These are phyloP conservation scores for Caenorhabditis sinica DNA, from an alignment of 2,888 invertebrate genomes.

Conservation along the genomic window DNA sequence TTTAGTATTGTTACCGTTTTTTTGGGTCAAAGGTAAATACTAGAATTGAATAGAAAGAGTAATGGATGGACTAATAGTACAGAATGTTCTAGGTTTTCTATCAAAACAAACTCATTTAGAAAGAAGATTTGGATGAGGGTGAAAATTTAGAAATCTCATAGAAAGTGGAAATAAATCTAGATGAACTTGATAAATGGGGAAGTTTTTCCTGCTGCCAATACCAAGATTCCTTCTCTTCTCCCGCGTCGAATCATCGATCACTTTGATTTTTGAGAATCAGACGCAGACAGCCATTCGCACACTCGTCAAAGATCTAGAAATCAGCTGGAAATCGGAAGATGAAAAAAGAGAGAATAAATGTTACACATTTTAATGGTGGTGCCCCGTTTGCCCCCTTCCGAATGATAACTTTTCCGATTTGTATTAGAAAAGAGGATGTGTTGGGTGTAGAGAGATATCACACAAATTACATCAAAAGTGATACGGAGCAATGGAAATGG, in stretches of 20 bases:
- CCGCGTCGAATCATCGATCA: constrained; percentile 5
- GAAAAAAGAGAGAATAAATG: not conserved
- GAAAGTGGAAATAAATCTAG: no score
- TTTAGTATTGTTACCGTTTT: no score
- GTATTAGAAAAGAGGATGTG: not conserved
- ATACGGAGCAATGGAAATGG: not conserved
- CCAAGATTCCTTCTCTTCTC: not conserved
- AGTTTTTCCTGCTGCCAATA: no score
- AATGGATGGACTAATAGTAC: not conserved
- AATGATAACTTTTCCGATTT: constrained; percentile 19
- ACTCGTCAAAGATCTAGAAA: constrained; percentile 4
- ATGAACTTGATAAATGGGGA: no score
- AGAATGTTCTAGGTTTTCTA: no score
- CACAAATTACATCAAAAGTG: not conserved
- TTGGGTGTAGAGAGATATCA: not conserved
- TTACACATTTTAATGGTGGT: constrained; percentile 5
- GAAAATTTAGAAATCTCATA: no score
- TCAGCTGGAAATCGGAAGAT: constrained; percentile 4
- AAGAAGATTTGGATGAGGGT: no score
- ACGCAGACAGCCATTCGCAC: constrained; percentile 7
- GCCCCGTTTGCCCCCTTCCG: not conserved
- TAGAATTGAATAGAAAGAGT: not conserved
- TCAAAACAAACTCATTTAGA: no score
- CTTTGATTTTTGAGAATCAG: not conserved
- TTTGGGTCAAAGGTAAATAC: no score